Percentiles rank a stretch among this genome's conserved stretches.
These are phyloP conservation scores for Numenius phaeopus DNA, from an alignment of 2,797 vertebrate species.

Conservation along the genomic window DNA sequence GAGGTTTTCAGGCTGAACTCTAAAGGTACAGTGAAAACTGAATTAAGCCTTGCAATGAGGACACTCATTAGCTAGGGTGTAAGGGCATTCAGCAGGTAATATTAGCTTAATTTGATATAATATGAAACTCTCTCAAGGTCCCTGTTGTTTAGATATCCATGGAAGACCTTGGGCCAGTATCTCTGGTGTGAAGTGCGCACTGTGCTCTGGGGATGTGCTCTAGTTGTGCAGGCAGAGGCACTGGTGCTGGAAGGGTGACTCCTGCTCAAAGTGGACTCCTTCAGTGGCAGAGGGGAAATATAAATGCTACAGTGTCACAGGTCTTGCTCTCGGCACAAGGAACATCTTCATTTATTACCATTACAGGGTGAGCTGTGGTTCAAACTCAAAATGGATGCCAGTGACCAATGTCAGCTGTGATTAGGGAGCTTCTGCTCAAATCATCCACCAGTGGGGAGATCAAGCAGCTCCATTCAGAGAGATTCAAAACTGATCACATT, in stretches of 20 bases:
- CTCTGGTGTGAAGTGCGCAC: fast-evolving
- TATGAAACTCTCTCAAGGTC: not conserved
- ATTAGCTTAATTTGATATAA: not conserved
- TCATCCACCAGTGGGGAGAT: not conserved
- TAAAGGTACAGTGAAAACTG: slow-evolving; percentile 20
- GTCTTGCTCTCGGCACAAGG: not conserved
- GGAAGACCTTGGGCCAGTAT: not conserved
- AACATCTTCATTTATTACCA: not conserved
- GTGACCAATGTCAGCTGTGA: not conserved
- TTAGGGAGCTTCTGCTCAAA: not conserved
- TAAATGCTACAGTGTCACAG: not conserved
- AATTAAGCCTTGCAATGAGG: slow-evolving; percentile 2
- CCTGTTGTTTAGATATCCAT: not conserved
- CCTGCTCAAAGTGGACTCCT: not conserved
- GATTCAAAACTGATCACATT: not conserved
- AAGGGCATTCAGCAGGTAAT: not conserved
- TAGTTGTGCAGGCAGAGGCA: not conserved
- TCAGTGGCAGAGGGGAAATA: not conserved
- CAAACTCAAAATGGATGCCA: not conserved
- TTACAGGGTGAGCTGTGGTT: not conserved
- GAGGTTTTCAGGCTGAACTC: not conserved
- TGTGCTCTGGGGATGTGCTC: not conserved
- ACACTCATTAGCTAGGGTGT: not conserved
- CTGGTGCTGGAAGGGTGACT: not conserved
- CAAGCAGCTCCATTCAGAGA: not conserved